A percentile compares a stretch with the other conserved stretches of the same genome.
Conservation (phyloP, 1,140 invertebrate species). For the Trissolcus basalis region DNA sequence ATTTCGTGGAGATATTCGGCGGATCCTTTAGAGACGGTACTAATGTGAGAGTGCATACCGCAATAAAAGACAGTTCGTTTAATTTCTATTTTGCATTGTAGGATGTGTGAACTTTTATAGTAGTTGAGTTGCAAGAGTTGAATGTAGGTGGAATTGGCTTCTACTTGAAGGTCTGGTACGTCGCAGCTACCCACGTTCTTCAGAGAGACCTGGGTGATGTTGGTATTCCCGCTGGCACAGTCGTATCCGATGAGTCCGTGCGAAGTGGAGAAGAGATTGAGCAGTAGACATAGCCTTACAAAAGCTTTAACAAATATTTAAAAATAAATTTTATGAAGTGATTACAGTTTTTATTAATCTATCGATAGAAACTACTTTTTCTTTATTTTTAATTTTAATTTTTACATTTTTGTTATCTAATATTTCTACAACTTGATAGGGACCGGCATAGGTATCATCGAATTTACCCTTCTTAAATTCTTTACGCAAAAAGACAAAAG, state of each 20-base stretch:
- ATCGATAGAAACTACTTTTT: slow-evolving; percentile 2
- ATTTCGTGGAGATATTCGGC: slow-evolving; percentile 1
- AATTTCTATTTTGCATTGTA: slow-evolving; percentile 7
- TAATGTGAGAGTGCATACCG: background rate
- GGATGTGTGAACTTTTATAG: background rate
- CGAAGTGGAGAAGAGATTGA: no score
- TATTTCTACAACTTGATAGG: background rate
- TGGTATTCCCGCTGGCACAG: no score
- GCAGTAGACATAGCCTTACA: no score
- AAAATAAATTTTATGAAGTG: no score
- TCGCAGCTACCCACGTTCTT: no score
- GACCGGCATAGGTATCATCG: slow-evolving; percentile 1
- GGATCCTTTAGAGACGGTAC: background rate
- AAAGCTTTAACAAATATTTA: no score
- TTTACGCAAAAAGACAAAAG: slow-evolving; percentile 4
- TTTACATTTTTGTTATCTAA: slow-evolving; percentile 2
- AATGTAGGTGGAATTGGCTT: background rate
- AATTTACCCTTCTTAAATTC: background rate
- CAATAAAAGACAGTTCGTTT: slow-evolving; percentile 5
- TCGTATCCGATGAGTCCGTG: no score
- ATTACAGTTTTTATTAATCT: no score
- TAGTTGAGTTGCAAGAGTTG: background rate
- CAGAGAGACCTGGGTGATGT: no score
- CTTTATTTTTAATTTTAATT: slow-evolving; percentile 4
- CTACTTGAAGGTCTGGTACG: background rate